Evolutionary conservation across 1,140 invertebrate species (phyloP), one percentile per base, ranked within the genome.

Genomic region (Helicoverpa armigera): DNA sequence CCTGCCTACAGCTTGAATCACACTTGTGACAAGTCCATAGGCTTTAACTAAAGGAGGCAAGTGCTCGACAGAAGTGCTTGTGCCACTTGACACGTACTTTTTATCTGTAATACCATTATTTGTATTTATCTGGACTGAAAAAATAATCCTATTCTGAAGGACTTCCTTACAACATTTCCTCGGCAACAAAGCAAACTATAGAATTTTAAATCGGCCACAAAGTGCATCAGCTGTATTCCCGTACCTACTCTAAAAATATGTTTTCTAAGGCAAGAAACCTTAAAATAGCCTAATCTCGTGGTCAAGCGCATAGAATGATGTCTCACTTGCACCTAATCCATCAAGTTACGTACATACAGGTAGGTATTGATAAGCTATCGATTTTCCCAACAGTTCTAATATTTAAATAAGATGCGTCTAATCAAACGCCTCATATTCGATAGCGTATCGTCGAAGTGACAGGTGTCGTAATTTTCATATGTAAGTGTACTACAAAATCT

Each of bases 321-420:
- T 54, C 14, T 54, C 35, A 7, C 0, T 23, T 9, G 11, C 23
- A 13, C 43, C n/a, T 67, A 67, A 67, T 67, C 43, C 63, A 50
- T 67, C 35, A 67, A 35, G 63, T 67, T 18, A 29, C 61, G 7
- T 12, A 10, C 35, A 4, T 16, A 12, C 4, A 63, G 2, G 3
- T 53, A 14, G 13, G 4, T 14, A 56, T 67, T 9, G 63, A 67
- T 67, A 50, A 67, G 43, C 43, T n/a, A 43, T 48, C 63, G 63
- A 60, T 60, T 23, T 29, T 67, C 63, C 3, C n/a, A 43, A 23
- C 43, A 50, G 14, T 67, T 67, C 35, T 50, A 50, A 67, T 67
- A 48, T 48, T 67, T 50, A 67, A 67, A 67, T 43, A 67, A 50
- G 43, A 67, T 67, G 63, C 35, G 43, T 50, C 43, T 50, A 67